Evolutionary conservation across 2,797 vertebrate species (phyloP).

Genomic region (Onychomys leucogaster): DNA sequence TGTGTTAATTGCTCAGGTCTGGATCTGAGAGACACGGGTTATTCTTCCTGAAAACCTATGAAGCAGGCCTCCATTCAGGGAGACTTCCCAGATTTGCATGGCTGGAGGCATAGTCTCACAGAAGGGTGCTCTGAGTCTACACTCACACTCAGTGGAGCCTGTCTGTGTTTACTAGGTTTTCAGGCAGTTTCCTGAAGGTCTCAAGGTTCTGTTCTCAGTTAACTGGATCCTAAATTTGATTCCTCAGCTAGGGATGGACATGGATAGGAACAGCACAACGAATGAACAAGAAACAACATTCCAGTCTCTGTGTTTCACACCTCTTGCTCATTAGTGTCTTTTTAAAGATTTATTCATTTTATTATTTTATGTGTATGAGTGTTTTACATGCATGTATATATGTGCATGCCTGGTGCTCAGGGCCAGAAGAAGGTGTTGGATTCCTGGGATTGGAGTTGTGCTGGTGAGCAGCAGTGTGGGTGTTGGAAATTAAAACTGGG

Average conservation of each 20-base stretch:
- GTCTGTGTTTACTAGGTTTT: not conserved
- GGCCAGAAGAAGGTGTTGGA: not conserved
- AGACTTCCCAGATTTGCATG: not conserved
- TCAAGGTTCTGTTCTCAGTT: not conserved
- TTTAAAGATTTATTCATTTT: not conserved
- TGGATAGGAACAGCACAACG: fast-evolving
- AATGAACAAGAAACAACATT: not conserved
- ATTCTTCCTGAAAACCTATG: too few relatives aligned
- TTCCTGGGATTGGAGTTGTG: too few relatives aligned
- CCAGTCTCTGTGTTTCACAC: too few relatives aligned
- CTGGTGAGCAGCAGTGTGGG: not conserved
- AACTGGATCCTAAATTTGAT: not conserved
- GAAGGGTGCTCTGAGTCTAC: not conserved
- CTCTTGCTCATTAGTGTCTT: not conserved
- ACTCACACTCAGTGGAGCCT: not conserved
- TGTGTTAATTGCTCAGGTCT: not conserved
- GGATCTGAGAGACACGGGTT: not conserved
- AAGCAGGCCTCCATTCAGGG: not conserved
- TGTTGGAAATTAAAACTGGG: not conserved
- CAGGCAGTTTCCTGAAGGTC: not conserved
- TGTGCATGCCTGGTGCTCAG: not conserved
- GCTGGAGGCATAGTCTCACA: not conserved
- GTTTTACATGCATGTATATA: not conserved
- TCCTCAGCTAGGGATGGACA: too few relatives aligned
- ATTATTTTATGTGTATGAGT: not conserved